These are phyloP conservation scores for Sphinx pinastri DNA, from an alignment of 2,888 invertebrate species.

Conservation along the genomic window DNA sequence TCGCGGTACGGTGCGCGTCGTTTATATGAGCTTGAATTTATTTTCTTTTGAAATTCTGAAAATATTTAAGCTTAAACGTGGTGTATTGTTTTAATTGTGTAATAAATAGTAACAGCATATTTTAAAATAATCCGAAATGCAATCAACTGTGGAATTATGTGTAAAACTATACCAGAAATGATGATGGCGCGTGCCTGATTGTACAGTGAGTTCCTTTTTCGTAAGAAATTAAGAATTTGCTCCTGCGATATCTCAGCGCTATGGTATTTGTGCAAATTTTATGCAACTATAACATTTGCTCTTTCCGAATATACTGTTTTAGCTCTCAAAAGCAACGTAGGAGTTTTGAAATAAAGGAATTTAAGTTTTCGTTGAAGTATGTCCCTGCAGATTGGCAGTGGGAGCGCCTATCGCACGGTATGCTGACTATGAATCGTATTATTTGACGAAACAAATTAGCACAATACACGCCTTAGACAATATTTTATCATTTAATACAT, in stretches of 20 bases:
- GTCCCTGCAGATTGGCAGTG: conserved; percentile 48
- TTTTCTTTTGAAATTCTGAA: conserved; percentile 54
- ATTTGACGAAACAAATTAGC: conserved; percentile 49
- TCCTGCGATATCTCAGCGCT: conserved; percentile 59
- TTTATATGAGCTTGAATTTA: conserved; percentile 61
- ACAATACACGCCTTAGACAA: conserved; percentile 52
- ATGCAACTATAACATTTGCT: conserved; percentile 50
- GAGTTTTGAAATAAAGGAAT: conserved; percentile 66
- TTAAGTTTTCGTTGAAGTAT: conserved; percentile 68
- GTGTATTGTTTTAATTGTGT: conserved; percentile 45
- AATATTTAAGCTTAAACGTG: conserved; percentile 24
- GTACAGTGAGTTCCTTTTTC: conserved; percentile 62
- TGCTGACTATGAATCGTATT: conserved; percentile 57
- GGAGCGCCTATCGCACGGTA: conserved; percentile 55
- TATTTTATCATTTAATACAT: conserved; percentile 57
- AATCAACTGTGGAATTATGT: conserved; percentile 27
- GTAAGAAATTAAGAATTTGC: conserved; percentile 74
- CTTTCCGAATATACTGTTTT: conserved; percentile 46
- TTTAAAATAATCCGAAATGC: conserved; percentile 6
- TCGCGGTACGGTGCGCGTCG: conserved; percentile 69
- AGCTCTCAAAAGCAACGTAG: conserved; percentile 40
- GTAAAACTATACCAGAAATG: conserved; percentile 44
- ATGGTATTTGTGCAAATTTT: conserved; percentile 56
- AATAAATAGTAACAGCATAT: conserved; percentile 42
- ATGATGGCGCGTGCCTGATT: conserved; percentile 78